Base-by-base conservation (phyloP, 1,140 invertebrate genomes). In the Aphelinus certus region DNA sequence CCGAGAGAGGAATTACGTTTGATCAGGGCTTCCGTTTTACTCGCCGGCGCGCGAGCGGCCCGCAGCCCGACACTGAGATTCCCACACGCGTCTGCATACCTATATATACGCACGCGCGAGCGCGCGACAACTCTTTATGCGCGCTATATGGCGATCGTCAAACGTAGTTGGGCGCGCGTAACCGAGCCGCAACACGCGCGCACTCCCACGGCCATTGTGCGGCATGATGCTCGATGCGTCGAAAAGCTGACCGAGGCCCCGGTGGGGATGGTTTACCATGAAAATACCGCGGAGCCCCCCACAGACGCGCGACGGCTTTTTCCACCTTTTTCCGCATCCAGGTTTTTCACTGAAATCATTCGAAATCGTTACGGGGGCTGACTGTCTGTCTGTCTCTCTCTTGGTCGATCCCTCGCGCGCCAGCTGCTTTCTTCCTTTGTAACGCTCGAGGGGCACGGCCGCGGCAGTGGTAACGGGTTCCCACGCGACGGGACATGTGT, bases 161-260 rank as follows among this genome's bases (percentile, higher is more conserved):
- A 26, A 9, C 4, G 51, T 9, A 53, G 4, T 4, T 9, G 51
- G 4, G 77, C 79, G 77, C 81, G 75, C 79, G 78, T 81, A 83
- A 80, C 76, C 81, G 83, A 85, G 81, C 79, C 79, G 79, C 80
- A 73, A 80, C 26, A 26, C 26, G 69, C 73, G 73, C 76, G 78
- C 80, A 87, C 84, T 87, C 87, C 86, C 86, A 87, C 86, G 86
- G 84, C 79, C 82, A 84, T 86, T 84, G 82, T 82, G 78, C 26
- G 26, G 26, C 26, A 26, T 26, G 26, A 26, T 26, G 26, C 26
- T 26, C 26, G 26, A 26, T 26, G 26, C 26, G 26, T 26, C 26
- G 26, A 26, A 26, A 78, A 83, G 79, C 77, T 81, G 79, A 81
- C 80, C 80, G 77, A 42, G 9, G 46, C 78, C 26, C 26, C 26